Percentiles rank a stretch among this genome's conserved stretches.
These are phyloP conservation scores for Notothenia rossii DNA, from an alignment of 2,113 vertebrate genomes.

Conservation along the genomic window DNA sequence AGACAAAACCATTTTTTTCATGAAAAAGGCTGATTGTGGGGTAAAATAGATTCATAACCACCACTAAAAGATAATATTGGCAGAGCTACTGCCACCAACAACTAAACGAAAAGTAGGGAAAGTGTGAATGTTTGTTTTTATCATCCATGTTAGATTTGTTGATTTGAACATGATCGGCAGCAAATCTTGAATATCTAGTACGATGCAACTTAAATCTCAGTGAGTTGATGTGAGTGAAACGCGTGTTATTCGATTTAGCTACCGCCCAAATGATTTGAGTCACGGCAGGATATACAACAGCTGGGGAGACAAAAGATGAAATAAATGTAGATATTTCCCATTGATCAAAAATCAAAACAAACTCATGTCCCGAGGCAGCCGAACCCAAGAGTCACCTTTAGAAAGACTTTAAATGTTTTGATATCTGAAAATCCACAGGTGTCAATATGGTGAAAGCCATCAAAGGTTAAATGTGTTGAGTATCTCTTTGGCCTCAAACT, in stretches of 20 bases:
- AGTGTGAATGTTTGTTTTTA: not conserved
- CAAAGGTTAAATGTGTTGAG: not conserved
- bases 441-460: constrained; percentile 18
- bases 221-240: not conserved
- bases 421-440: constrained; percentile 43
- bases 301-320: constrained; percentile 24
- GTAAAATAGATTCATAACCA: not conserved
- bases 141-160: not conserved
- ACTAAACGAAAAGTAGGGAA: not conserved
- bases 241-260: constrained; percentile 34
- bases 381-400: constrained; percentile 19
- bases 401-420: constrained; percentile 44
- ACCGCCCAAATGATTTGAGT: not conserved
- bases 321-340: constrained; percentile 11
- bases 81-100: not conserved
- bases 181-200: not conserved
- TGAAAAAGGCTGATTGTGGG: not conserved
- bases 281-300: constrained; percentile 32
- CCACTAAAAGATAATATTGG: not conserved
- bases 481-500: constrained; percentile 10
- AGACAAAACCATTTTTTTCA: not conserved
- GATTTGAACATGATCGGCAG: not conserved
- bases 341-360: constrained; percentile 18
- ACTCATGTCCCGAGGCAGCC: constrained; percentile 4
- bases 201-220: not conserved